Conservation (phyloP, 2,113 vertebrate species). For the Gopherus evgoodei region DNA sequence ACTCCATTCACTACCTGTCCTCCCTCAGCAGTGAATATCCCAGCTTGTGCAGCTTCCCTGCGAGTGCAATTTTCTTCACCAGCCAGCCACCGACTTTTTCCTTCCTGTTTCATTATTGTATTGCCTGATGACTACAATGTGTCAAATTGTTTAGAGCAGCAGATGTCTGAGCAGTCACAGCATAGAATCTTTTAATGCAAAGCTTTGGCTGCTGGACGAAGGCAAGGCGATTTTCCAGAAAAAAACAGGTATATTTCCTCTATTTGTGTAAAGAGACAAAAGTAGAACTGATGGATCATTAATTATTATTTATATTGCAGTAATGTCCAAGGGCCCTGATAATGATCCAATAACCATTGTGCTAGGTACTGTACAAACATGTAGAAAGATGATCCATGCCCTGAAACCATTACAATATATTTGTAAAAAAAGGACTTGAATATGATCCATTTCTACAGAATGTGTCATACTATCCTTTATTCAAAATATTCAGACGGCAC, state of each 20-base stretch:
- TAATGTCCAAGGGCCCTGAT: background rate
- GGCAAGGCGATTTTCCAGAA: background rate
- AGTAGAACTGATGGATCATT: background rate
- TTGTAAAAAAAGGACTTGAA: conserved; percentile 5
- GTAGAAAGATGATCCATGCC: conserved; percentile 10
- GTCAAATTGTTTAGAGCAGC: conserved; percentile 16
- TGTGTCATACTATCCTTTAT: background rate
- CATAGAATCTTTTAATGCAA: background rate
- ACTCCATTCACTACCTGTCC: background rate
- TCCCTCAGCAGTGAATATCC: accelerated
- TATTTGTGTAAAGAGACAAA: background rate
- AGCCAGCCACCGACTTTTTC: background rate
- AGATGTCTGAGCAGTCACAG: background rate
- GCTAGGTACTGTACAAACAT: background rate
- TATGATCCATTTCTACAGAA: background rate
- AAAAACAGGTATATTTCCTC: background rate
- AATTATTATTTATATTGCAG: background rate
- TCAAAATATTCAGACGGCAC: background rate
- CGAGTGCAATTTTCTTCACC: accelerated
- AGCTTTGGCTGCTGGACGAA: accelerated
- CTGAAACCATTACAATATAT: conserved; percentile 14
- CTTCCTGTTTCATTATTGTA: background rate
- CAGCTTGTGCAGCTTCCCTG: accelerated
- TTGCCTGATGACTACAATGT: background rate
- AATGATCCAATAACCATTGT: background rate